These are phyloP conservation scores for Xenentodon cancila DNA, from an alignment of 2,797 vertebrate genomes.

Conservation along the genomic window DNA sequence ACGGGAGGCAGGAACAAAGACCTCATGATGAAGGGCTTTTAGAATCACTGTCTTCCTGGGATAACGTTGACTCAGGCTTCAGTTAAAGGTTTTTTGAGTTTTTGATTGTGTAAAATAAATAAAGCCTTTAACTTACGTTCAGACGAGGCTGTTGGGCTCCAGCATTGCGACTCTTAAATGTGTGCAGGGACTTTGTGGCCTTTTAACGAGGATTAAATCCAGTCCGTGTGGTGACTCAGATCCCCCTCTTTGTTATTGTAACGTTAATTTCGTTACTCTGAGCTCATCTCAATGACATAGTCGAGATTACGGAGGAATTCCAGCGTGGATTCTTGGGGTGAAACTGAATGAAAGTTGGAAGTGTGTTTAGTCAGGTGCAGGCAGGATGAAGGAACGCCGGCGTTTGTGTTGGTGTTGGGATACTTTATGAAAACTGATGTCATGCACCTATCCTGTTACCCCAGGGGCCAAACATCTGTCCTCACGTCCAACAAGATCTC, in stretches of 20 bases:
- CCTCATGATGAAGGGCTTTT: too few species aligned
- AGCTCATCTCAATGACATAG: slow-evolving; percentile 46
- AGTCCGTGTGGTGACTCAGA: slow-evolving; percentile 56
- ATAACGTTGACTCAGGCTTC: too few species aligned
- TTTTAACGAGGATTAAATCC: slow-evolving; percentile 26
- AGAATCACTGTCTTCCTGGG: too few species aligned
- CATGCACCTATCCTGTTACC: slow-evolving; percentile 25
- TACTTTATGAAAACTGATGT: slow-evolving; percentile 50
- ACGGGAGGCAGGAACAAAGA: too few species aligned
- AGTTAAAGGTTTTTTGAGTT: slow-evolving; percentile 12
- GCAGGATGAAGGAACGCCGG: slow-evolving; percentile 12
- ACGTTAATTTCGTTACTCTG: slow-evolving; percentile 66
- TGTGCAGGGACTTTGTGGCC: slow-evolving; percentile 9
- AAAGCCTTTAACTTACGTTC: slow-evolving; percentile 2
- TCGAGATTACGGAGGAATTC: slow-evolving; percentile 42
- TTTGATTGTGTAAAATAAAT: slow-evolving; percentile 31
- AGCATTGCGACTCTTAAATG: slow-evolving; percentile 15
- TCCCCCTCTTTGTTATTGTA: slow-evolving; percentile 61
- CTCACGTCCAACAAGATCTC: neutral
- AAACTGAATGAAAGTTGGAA: slow-evolving; percentile 17
- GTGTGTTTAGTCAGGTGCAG: slow-evolving; percentile 68
- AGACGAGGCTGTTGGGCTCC: slow-evolving; percentile 32
- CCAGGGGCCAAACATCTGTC: neutral
- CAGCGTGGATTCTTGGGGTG: slow-evolving; percentile 18
- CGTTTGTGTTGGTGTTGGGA: slow-evolving; percentile 38